Conservation (phyloP, 2,113 vertebrate species). For the Apaloderma vittatum region DNA sequence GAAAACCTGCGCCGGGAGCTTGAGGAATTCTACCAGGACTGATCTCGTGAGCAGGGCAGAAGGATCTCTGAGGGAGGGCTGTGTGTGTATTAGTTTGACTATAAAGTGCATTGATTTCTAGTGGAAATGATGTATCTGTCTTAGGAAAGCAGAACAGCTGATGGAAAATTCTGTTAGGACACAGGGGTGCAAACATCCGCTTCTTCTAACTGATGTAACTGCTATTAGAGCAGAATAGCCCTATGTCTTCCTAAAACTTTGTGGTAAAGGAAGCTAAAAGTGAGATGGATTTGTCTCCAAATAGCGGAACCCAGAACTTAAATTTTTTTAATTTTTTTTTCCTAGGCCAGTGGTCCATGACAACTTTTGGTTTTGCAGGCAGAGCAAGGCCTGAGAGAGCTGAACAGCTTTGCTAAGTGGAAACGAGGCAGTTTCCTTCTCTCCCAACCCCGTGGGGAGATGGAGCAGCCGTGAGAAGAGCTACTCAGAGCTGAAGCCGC, state of each 20-base stretch:
- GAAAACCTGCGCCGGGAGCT: neutral
- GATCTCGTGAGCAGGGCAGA: neutral
- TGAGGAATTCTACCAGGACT: neutral
- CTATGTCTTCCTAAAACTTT: accelerated
- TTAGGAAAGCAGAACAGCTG: neutral
- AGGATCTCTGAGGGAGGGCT: neutral
- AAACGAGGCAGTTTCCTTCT: neutral
- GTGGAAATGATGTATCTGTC: neutral
- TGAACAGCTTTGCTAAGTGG: neutral
- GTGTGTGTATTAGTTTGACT: neutral
- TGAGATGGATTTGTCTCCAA: neutral
- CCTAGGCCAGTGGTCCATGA: neutral
- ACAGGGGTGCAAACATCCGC: neutral
- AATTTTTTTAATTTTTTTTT: neutral
- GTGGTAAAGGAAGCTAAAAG: neutral
- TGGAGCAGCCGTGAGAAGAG: neutral
- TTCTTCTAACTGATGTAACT: neutral
- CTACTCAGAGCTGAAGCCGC: neutral
- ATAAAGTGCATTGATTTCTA: neutral
- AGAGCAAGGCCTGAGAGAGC: neutral
- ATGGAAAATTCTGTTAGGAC: neutral
- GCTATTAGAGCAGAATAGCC: neutral
- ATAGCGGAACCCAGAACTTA: neutral
- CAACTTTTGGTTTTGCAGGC: neutral
- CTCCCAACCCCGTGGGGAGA: accelerated